Percentiles rank a stretch among this genome's conserved stretches.
Conservation (phyloP, 2,888 invertebrate species). For the Actias luna region DNA sequence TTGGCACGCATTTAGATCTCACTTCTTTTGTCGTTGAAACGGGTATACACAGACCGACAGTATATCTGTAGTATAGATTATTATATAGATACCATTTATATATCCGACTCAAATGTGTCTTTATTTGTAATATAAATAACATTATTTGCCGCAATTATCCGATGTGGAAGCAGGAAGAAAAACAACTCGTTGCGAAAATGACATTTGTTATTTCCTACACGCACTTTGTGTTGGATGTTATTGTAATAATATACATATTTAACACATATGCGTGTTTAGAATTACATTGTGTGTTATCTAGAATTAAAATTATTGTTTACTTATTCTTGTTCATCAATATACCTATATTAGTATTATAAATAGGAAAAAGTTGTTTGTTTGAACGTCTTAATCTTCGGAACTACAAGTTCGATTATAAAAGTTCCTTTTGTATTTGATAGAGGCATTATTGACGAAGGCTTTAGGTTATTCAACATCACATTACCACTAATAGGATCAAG, state of each 20-base stretch:
- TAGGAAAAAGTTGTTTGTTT: too few relatives aligned
- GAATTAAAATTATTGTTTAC: not conserved
- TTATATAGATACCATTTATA: not conserved
- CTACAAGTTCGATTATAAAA: too few relatives aligned
- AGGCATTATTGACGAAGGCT: too few relatives aligned
- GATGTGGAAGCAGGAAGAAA: conserved; percentile 8
- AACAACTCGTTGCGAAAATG: conserved; percentile 7
- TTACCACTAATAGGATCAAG: too few relatives aligned
- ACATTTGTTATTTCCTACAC: conserved; percentile 8
- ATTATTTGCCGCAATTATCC: conserved; percentile 1
- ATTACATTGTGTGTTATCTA: not conserved
- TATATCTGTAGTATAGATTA: too few relatives aligned
- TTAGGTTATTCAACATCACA: too few relatives aligned
- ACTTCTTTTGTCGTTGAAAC: too few relatives aligned
- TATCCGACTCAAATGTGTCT: not conserved
- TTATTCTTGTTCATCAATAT: not conserved
- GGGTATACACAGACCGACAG: too few relatives aligned
- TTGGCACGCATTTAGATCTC: too few relatives aligned
- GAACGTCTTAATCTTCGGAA: too few relatives aligned
- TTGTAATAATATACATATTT: not conserved
- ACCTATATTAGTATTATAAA: too few relatives aligned
- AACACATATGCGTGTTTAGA: conserved; percentile 1
- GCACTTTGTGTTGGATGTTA: not conserved
- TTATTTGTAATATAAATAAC: not conserved
- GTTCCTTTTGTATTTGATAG: too few relatives aligned